Percentiles rank a stretch among this genome's conserved stretches.
These are phyloP conservation scores for Sciurus carolinensis DNA, from an alignment of 2,797 vertebrate genomes.

Conservation along the genomic window DNA sequence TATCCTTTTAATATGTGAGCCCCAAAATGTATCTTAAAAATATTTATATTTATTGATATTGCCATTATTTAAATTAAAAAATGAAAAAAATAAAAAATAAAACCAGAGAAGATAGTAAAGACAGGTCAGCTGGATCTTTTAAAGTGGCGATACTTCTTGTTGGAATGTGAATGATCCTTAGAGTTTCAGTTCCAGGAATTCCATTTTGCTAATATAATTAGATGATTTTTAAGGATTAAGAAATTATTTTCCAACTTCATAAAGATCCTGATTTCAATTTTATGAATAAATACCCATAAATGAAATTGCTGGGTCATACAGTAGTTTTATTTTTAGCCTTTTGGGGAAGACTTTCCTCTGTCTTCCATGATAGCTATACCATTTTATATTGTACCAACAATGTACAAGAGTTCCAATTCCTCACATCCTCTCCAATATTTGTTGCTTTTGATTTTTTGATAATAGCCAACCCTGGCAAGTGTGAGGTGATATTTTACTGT, in stretches of 20 bases:
- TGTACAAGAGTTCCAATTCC: too few species aligned
- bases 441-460: background rate
- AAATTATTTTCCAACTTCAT: background rate
- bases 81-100: background rate
- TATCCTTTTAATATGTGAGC: background rate
- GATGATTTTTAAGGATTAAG: slow-evolving; percentile 55
- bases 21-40: background rate
- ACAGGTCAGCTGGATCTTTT: background rate
- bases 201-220: background rate
- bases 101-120: background rate
- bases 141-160: background rate
- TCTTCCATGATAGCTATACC: background rate
- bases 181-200: background rate
- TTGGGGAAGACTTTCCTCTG: background rate
- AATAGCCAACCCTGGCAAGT: background rate
- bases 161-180: background rate
- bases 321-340: background rate
- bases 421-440: too few species aligned
- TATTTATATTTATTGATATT: background rate
- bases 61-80: background rate
- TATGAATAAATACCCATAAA: background rate
- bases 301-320: background rate
- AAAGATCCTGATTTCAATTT: background rate
- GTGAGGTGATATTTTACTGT: too few species aligned
- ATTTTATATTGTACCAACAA: background rate